Evolutionary conservation across 2,113 vertebrate species (phyloP), one percentile per base, ranked within the genome.

Genomic region (Glaucidium brasilianum): DNA sequence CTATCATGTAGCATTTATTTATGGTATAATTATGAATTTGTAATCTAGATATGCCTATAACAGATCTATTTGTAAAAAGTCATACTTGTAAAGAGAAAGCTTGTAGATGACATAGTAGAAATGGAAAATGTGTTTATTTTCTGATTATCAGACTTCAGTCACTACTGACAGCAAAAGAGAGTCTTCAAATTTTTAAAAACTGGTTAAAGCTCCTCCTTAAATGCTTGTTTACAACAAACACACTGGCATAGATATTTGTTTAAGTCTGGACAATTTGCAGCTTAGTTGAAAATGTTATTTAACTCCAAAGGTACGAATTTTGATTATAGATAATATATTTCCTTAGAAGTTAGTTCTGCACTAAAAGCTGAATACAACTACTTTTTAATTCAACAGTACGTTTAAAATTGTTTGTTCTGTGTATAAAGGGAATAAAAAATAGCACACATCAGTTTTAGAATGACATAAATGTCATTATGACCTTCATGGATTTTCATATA

Each of bases 391-490:
- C 91, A 96, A 67, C 32, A 88, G 58, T 59, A 94, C 23, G 55
- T 83, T 94, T 88, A 59, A 85, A 64, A 91, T 82, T 96, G 85
- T 97, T 95, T 95, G 77, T 86, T 83, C 80, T 91, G 56, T 77
- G 43, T 72, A 95, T 80, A 98, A 97, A 95, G 76, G 74, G 93
- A 96, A 97, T 95, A 76, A 97, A 96, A 98, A 94, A 94, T 78
- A 96, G 89, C 89, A 97, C 82, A 90, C 81, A 95, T 94, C 93
- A 95, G 82, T 77, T 97, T 93, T 91, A 91, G 93, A 96, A 96
- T 96, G 94, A 97, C 96, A 98, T 95, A 97, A 97, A 96, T 95
- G 91, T 98, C 95, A 97, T 97, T 96, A 96, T 91, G 96, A 97
- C 96, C 96, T 98, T 98, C 96, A 95, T 84, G 76, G 97, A 96